These are phyloP conservation scores for Rissa tridactyla DNA, from an alignment of 2,113 vertebrate genomes.

Conservation along the genomic window DNA sequence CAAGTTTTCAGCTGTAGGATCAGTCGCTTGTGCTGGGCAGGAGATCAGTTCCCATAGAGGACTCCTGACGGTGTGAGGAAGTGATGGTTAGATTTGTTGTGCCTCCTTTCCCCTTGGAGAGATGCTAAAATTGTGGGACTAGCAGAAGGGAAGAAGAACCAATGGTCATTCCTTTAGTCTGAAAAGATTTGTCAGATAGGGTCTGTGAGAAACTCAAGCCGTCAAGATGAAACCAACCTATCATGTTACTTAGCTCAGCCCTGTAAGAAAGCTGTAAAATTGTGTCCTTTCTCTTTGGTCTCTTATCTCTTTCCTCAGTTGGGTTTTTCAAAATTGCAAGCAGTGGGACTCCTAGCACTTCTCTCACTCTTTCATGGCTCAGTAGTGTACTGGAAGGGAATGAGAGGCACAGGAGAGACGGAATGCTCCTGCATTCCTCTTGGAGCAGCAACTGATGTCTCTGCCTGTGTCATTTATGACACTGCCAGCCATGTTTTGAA, in stretches of 20 bases:
- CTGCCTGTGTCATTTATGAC: background rate
- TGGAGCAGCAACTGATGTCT: background rate
- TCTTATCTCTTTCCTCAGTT: background rate
- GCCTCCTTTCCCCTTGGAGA: background rate
- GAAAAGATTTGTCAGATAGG: background rate
- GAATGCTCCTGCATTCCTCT: background rate
- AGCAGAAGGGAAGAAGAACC: background rate
- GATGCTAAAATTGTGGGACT: background rate
- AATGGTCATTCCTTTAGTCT: background rate
- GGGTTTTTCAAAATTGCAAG: background rate
- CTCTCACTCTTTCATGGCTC: background rate
- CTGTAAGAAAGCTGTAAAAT: background rate
- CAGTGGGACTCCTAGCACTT: background rate
- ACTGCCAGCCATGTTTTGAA: conserved; percentile 14
- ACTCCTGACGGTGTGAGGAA: background rate
- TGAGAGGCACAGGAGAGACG: background rate
- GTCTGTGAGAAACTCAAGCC: background rate
- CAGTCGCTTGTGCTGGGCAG: background rate
- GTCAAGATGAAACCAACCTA: background rate
- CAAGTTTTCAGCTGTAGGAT: background rate
- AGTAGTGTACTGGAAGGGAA: background rate
- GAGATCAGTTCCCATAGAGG: background rate
- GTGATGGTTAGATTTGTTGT: background rate
- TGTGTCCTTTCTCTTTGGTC: background rate
- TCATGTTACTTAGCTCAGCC: background rate